A percentile compares a stretch with the other conserved stretches of the same genome.
These are phyloP conservation scores for Pogonomyrmex californicus DNA, from an alignment of 1,140 invertebrate genomes.

Conservation along the genomic window DNA sequence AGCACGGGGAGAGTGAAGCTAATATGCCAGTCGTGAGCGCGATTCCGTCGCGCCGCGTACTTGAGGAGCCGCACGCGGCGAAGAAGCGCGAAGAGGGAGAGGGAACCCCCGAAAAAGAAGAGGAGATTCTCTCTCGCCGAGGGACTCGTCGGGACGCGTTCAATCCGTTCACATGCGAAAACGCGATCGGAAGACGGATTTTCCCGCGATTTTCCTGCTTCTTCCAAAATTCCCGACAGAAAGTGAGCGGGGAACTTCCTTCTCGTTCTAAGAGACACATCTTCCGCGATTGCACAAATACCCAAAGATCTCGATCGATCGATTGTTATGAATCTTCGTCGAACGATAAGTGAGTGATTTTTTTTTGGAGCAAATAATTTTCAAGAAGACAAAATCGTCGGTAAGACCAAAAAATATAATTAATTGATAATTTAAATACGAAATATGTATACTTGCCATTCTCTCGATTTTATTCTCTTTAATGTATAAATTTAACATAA, in stretches of 20 bases:
- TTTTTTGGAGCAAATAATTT: background rate
- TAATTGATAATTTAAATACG: constrained; percentile 21
- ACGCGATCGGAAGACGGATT: constrained; percentile 31
- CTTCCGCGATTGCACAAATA: constrained; percentile 23
- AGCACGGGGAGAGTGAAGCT: constrained; percentile 72
- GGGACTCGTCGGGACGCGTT: constrained; percentile 10
- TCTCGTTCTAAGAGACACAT: background rate
- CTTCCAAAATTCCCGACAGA: background rate
- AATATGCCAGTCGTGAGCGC: constrained; percentile 82
- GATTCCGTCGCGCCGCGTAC: constrained; percentile 81
- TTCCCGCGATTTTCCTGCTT: background rate
- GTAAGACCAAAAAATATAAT: constrained; percentile 38
- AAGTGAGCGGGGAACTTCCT: background rate
- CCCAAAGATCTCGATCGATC: background rate
- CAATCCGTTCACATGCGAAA: constrained; percentile 41
- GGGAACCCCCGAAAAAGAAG: background rate
- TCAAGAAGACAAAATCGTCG: constrained; percentile 1
- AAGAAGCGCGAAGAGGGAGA: constrained; percentile 20
- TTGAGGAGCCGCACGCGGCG: constrained; percentile 31
- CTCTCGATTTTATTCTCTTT: background rate
- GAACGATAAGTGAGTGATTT: background rate
- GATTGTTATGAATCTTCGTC: background rate
- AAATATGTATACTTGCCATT: background rate
- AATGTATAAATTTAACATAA: background rate
- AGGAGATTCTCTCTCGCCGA: background rate